Evolutionary conservation across 2,113 vertebrate genomes (phyloP), one percentile per base, ranked within the genome.

Genomic region (Mola mola): DNA sequence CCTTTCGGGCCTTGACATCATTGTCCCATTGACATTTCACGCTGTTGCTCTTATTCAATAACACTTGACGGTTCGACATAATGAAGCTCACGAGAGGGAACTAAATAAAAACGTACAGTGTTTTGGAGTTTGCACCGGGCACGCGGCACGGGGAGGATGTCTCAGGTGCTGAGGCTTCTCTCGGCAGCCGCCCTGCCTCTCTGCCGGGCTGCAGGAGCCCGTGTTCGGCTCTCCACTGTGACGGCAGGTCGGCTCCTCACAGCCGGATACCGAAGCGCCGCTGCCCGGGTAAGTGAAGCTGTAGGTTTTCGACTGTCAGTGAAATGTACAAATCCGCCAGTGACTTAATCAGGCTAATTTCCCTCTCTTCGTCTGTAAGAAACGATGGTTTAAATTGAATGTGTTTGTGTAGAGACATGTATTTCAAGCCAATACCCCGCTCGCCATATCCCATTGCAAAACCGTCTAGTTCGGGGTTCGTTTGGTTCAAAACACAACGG

Each of bases 141-240:
- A 10, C 21, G 22, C 4, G 36, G 61, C 36, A 3, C 24, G 16
- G 37, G 53, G 65, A 87, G 72, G 2, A 92, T 91, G 88, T 76
- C 82, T 72, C 82, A 24, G 46, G 7, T 88, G 36, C 29, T 91
- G 46, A 86, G 88, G 75, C 80, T 92, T 38, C 75, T 92, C 52
- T 89, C 87, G 16, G 77, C 66, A 22, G 74, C 71, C 36, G 56
- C 43, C 24, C 24, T 44, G 59, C 76, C 81, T 34, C 6, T 88
- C 5, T 78, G 80, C 15, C 62, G 71, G 16, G 58, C 81, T 11
- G 43, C 40, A 16, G 82, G 78, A 58, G 41, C 40, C 61, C 75
- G 81, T 24, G 44, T 64, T 40, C 68, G 84, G 12, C 29, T 60
- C 21, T 64, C 62, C 2, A 19, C 50, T 1, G 29, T 58, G 20